Evolutionary conservation across 2,113 vertebrate species (phyloP).

Genomic region (Eolophus roseicapilla): DNA sequence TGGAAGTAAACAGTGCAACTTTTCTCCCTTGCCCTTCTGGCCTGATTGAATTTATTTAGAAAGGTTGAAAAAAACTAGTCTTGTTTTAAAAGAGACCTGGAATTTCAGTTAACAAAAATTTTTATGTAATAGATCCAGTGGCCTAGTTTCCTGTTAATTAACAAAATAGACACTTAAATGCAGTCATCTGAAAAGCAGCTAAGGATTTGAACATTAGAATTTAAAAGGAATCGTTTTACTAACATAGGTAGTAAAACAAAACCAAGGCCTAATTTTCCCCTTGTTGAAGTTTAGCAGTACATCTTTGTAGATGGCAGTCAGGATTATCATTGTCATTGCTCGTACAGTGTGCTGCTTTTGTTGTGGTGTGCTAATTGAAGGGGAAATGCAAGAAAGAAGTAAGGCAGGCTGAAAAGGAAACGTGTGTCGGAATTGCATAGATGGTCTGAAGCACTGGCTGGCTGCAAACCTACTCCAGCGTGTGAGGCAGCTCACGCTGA

Average conservation of each 20-base stretch:
- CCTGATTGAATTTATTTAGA: not conserved
- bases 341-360: not conserved
- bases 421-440: not conserved
- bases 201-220: not conserved
- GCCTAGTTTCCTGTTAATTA: constrained; percentile 49
- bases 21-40: not conserved
- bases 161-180: constrained; percentile 23
- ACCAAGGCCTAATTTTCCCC: not conserved
- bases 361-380: not conserved
- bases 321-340: not conserved
- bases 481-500: not conserved
- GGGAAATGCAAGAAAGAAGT: not conserved
- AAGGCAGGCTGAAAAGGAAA: not conserved
- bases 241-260: not conserved
- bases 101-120: constrained; percentile 24
- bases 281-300: not conserved
- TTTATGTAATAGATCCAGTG: constrained; percentile 43
- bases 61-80: not conserved
- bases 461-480: constrained; percentile 21
- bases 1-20: not conserved
- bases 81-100: constrained; percentile 38
- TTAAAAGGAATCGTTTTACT: not conserved
- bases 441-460: not conserved
- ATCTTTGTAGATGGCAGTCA: not conserved
- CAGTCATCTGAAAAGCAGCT: constrained; percentile 22